A percentile compares a stretch with the other conserved stretches of the same genome.
Conservation (phyloP, 2,797 vertebrate genomes). For the Alosa sapidissima region DNA sequence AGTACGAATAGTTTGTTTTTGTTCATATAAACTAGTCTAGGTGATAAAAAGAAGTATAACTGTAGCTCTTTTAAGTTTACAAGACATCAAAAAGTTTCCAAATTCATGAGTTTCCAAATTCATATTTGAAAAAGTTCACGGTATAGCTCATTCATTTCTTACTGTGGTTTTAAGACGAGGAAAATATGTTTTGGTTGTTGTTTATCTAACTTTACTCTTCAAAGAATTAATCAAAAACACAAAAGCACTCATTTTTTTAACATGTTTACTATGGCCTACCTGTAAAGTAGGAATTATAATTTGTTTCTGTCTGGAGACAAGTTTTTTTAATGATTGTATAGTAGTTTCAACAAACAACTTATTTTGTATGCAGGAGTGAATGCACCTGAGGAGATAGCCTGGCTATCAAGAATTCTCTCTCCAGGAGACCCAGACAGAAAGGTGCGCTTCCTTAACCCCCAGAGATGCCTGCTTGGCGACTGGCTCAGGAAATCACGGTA, state of each 20-base stretch:
- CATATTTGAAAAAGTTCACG: background rate
- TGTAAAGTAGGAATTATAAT: too few relatives aligned
- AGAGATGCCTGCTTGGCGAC: background rate
- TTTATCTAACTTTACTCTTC: too few relatives aligned
- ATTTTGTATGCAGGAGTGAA: background rate
- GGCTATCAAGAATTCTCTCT: background rate
- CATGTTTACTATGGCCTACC: too few relatives aligned
- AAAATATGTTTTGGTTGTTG: too few relatives aligned
- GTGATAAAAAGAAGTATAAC: background rate
- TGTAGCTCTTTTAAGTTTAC: background rate
- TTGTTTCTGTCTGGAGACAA: background rate
- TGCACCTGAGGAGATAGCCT: background rate
- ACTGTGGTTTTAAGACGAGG: too few relatives aligned
- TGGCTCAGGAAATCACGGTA: background rate
- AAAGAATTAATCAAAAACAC: background rate
- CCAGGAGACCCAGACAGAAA: background rate
- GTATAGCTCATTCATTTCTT: background rate
- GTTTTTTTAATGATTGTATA: background rate
- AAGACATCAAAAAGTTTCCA: background rate
- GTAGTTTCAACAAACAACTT: background rate
- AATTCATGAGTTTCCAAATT: background rate
- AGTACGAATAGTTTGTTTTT: background rate
- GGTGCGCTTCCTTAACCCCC: background rate
- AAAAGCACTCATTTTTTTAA: background rate
- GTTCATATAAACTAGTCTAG: constrained; percentile 1